phyloP scores from a whole-genome alignment of 2,113 vertebrate genomes.

The Eupsittula cactorum region DNA sequence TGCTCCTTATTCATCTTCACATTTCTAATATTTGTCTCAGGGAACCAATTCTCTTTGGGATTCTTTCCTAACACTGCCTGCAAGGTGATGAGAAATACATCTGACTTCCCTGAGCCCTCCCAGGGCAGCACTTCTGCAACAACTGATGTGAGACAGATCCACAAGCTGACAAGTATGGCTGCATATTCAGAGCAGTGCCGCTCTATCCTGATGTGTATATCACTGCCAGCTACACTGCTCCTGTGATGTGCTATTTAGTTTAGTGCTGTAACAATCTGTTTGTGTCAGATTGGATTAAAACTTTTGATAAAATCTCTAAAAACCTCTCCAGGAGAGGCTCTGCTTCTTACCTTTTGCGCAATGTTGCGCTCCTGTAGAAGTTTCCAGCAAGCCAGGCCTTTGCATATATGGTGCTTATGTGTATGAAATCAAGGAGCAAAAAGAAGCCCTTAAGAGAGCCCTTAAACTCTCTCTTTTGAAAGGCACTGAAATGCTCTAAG shows the following conservation, averaged over 20 bases:
- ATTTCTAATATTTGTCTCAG: background rate
- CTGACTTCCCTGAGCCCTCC: background rate
- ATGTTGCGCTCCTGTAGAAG: background rate
- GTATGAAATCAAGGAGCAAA: background rate
- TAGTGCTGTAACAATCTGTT: background rate
- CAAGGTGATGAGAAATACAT: background rate
- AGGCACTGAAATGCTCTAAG: background rate
- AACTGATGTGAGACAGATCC: background rate
- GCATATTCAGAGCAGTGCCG: background rate
- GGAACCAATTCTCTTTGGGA: background rate
- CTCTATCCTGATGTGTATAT: background rate
- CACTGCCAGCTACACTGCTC: background rate
- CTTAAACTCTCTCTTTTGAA: background rate
- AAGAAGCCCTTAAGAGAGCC: background rate
- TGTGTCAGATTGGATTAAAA: background rate
- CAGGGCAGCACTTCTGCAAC: background rate
- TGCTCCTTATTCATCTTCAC: background rate
- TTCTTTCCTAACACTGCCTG: background rate
- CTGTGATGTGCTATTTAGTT: background rate
- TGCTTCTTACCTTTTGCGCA: background rate
- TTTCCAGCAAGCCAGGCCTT: background rate
- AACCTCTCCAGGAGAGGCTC: background rate
- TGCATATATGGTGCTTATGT: background rate
- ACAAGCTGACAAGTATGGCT: rapidly evolving
- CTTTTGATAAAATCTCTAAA: background rate